Percentiles rank a stretch among this genome's conserved stretches.
phyloP scores from a whole-genome alignment of 2,797 vertebrate species.

The Allobates femoralis region DNA sequence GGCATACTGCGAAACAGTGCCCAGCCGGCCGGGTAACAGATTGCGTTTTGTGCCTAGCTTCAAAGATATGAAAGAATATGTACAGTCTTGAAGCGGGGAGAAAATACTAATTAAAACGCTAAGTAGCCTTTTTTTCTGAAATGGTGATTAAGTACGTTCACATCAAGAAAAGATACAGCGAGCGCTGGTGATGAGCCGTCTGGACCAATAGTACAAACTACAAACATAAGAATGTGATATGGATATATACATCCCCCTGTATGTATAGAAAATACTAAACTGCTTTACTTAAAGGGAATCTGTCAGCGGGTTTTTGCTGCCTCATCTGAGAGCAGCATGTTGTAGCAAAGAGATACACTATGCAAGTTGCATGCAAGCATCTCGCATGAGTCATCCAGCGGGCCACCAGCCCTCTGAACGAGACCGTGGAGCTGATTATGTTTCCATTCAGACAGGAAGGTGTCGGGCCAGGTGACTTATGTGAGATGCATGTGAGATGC shows the following conservation, averaged over 20 bases:
- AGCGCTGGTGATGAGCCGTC: not conserved
- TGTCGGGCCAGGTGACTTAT: too few species aligned
- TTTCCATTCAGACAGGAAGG: too few species aligned
- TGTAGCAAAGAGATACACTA: too few species aligned
- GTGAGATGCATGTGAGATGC: too few species aligned
- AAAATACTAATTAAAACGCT: constrained; percentile 6
- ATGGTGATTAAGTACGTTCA: not conserved
- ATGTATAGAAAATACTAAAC: not conserved
- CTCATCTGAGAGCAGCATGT: too few species aligned
- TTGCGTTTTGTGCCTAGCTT: not conserved
- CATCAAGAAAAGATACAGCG: not conserved
- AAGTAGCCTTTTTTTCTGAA: not conserved
- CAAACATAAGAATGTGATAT: not conserved
- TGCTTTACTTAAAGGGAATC: not conserved
- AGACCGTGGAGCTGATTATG: too few species aligned
- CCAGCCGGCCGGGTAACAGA: not conserved
- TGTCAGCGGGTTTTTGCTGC: too few species aligned
- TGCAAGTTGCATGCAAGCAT: too few species aligned
- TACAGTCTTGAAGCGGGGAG: not conserved
- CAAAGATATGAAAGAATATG: constrained; percentile 8
- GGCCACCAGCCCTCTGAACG: too few species aligned
- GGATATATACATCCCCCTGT: not conserved
- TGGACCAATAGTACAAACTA: not conserved
- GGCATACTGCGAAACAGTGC: not conserved
- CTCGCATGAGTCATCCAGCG: too few species aligned